A percentile compares a stretch with the other conserved stretches of the same genome.
phyloP scores from a whole-genome alignment of 2,797 vertebrate species.

The Malurus leucopterus region DNA sequence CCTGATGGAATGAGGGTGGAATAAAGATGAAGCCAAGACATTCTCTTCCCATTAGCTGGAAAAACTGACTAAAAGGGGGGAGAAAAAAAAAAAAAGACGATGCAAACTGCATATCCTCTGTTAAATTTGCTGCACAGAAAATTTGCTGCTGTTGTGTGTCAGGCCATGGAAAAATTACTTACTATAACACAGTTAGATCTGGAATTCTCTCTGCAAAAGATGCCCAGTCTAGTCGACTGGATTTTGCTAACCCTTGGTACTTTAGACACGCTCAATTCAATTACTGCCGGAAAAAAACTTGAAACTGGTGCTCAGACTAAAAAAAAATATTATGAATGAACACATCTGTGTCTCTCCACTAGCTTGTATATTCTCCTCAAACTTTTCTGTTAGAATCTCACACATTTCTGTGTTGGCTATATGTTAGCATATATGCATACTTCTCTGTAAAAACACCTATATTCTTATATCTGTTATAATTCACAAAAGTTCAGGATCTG shows the following conservation, averaged over 20 bases:
- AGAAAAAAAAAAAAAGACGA: neutral
- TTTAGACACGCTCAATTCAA: neutral
- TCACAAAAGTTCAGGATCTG: neutral
- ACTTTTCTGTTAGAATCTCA: neutral
- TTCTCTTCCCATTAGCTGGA: conserved; percentile 38
- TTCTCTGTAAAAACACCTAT: neutral
- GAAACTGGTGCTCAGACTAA: neutral
- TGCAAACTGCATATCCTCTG: neutral
- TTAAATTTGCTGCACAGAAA: conserved; percentile 7
- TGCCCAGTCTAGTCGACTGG: neutral
- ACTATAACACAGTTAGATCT: neutral
- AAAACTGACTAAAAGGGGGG: conserved; percentile 3
- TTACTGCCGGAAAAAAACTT: neutral
- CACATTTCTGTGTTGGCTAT: neutral
- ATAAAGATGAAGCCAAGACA: conserved; percentile 28
- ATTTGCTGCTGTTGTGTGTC: neutral
- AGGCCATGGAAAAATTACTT: neutral
- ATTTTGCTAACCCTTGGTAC: neutral
- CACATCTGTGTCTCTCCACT: neutral
- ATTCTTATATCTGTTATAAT: neutral
- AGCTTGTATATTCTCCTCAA: neutral
- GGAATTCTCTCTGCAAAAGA: neutral
- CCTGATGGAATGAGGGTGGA: conserved; percentile 25
- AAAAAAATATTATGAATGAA: neutral
- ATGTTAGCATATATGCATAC: neutral